These are phyloP conservation scores for Catonia carolina DNA, from an alignment of 2,888 invertebrate genomes.

Conservation along the genomic window DNA sequence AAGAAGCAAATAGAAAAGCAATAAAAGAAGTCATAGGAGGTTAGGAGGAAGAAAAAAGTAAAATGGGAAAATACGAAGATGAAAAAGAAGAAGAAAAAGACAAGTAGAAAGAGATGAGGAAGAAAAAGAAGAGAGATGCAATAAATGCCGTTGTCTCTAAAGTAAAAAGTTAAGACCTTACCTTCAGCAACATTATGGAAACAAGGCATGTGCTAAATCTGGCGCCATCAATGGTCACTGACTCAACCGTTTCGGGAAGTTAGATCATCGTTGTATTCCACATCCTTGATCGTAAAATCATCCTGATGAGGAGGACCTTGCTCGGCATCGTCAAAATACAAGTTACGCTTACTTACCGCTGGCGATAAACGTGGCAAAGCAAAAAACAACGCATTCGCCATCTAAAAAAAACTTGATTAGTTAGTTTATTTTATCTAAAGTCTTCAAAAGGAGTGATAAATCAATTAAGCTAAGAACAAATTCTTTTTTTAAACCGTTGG, in stretches of 20 bases:
- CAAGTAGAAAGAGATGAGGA: too few species aligned
- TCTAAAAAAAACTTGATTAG: slow-evolving; percentile 38
- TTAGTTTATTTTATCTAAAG: not conserved
- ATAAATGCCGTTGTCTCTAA: too few species aligned
- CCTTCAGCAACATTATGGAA: slow-evolving; percentile 62
- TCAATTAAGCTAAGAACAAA: too few species aligned
- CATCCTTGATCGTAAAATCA: slow-evolving; percentile 57
- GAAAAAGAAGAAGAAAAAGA: too few species aligned
- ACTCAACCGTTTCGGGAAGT: slow-evolving; percentile 67
- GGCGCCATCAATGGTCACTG: slow-evolving; percentile 80
- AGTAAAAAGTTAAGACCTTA: slow-evolving; percentile 12
- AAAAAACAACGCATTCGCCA: slow-evolving; percentile 79
- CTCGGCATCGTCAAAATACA: slow-evolving; percentile 51
- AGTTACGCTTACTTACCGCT: slow-evolving; percentile 83
- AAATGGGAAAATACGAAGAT: too few species aligned
- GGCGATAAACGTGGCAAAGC: slow-evolving; percentile 76
- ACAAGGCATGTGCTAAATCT: slow-evolving; percentile 69
- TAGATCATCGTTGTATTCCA: slow-evolving; percentile 56
- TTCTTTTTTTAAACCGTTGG: not conserved
- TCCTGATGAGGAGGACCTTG: slow-evolving; percentile 63
- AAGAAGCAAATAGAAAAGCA: too few species aligned
- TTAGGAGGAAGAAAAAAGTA: too few species aligned
- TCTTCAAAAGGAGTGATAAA: too few species aligned
- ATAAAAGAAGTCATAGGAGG: too few species aligned
- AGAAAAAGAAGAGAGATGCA: too few species aligned